Base-by-base conservation (phyloP, 2,888 invertebrate species). In the Diadegma fenestrale region DNA sequence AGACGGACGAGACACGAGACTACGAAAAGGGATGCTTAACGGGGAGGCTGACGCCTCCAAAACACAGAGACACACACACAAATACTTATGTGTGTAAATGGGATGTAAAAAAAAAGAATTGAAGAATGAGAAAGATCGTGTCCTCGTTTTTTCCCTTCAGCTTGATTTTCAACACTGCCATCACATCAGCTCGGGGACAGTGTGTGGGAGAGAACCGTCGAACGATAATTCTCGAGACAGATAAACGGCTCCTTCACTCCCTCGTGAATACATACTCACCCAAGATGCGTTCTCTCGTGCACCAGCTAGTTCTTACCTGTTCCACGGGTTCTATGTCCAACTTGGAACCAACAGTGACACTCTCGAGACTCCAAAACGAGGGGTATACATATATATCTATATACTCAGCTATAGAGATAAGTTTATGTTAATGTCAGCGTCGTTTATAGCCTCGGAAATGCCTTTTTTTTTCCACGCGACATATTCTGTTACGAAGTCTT, bases 341-440 rank as follows among this genome's bases (percentile, higher is more conserved):
- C 58, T 76, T 26, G 73, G 37, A 45, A 71, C 66, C 48, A 85
- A 64, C 48, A 82, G 82, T 80, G 82, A 82, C 82, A 75, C 73
- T 75, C 63, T 73, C 26, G 72, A 48, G 48, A 33, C 48, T 45
- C 30, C 45, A 19, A 30, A 61, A 43, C 22, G 41, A 63, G 61
- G n/a, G 66, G 33, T 19, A 8, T 45, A 68, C 14, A 22, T 37
- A 41, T n/a, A 37, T 37, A 22, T 14, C 0, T 19, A 41, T 12
- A 37, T 48, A 77, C 45, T 26, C 19, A 54, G 17, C 37, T 63
- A 69, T 26, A 64, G 75, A 75, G 75, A 75, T 75, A 75, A 75
- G 80, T 82, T 85, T 85, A 85, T 85, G 80, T 71, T 85, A 80
- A 85, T 85, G 71, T 58, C 82, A 75, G 79, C 54, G 64, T 85